Conservation (phyloP, 2,888 invertebrate species). For the Pandemis cinnamomeana region DNA sequence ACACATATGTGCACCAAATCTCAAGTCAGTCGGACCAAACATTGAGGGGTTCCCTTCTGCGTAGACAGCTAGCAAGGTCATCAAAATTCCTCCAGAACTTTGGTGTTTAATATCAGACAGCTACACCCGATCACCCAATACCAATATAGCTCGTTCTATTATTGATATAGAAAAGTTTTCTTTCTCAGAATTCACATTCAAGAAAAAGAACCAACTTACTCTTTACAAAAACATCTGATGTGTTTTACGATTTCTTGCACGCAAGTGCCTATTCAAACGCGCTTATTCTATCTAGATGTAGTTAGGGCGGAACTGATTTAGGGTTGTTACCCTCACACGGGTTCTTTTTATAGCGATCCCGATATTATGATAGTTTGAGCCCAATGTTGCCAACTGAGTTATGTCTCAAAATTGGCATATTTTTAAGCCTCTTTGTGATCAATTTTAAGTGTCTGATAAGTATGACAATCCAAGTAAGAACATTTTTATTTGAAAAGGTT, state of each 20-base stretch:
- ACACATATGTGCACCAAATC: no score
- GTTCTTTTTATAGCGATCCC: neutral
- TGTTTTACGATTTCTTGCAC: conserved; percentile 4
- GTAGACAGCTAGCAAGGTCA: no score
- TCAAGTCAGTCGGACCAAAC: no score
- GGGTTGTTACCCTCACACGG: conserved; percentile 4
- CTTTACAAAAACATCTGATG: neutral
- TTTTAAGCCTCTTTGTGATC: neutral
- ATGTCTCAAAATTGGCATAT: neutral
- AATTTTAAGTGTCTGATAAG: neutral
- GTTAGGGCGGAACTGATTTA: neutral
- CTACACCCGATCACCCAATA: no score
- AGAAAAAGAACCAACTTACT: neutral
- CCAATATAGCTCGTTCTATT: neutral
- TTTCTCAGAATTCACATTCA: neutral
- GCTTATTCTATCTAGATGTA: neutral
- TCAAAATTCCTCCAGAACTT: no score
- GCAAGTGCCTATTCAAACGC: conserved; percentile 1
- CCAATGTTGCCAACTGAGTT: neutral
- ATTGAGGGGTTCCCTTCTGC: no score
- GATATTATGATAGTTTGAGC: neutral
- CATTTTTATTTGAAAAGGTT: no score
- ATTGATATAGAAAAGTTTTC: no score
- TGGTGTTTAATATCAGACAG: no score
- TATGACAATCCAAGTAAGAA: neutral